These are phyloP conservation scores for Nowickia ferox DNA, from an alignment of 2,888 invertebrate genomes.

Conservation along the genomic window DNA sequence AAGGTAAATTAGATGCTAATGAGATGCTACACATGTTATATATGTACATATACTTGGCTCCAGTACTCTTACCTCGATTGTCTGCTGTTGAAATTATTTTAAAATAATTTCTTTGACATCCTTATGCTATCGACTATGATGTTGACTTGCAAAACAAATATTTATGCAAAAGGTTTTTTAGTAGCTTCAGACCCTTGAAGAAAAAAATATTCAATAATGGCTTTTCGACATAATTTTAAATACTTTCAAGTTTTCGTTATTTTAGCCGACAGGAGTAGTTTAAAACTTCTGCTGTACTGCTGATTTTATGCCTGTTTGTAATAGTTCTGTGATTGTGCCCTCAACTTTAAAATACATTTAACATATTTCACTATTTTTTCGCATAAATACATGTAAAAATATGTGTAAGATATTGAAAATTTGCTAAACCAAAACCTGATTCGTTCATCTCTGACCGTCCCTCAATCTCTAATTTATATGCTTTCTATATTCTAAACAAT, in stretches of 20 bases:
- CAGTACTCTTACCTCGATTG: too few species aligned
- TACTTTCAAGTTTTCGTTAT: slow-evolving; percentile 12
- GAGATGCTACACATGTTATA: too few species aligned
- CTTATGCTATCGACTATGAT: too few species aligned
- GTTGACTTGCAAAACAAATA: too few species aligned
- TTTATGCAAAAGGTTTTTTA: too few species aligned
- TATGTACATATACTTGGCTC: too few species aligned
- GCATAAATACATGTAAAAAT: not conserved
- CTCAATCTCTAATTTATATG: slow-evolving; percentile 33
- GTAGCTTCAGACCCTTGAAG: too few species aligned
- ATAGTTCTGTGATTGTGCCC: not conserved
- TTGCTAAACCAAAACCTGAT: too few species aligned
- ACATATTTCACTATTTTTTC: slow-evolving; percentile 17
- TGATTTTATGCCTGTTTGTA: slow-evolving; percentile 3
- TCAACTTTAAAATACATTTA: slow-evolving; percentile 23
- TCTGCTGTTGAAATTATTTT: too few species aligned
- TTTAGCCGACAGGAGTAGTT: not conserved
- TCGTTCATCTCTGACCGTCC: not conserved
- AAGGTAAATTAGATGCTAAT: too few species aligned
- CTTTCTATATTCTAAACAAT: slow-evolving; percentile 25
- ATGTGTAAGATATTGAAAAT: not conserved
- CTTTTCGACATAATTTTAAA: slow-evolving; percentile 27
- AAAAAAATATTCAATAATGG: slow-evolving; percentile 1
- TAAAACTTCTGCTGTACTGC: not conserved
- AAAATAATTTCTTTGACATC: too few species aligned